Evolutionary conservation across 2,888 invertebrate genomes (phyloP).

Genomic region (Parascotia fuliginaria): DNA sequence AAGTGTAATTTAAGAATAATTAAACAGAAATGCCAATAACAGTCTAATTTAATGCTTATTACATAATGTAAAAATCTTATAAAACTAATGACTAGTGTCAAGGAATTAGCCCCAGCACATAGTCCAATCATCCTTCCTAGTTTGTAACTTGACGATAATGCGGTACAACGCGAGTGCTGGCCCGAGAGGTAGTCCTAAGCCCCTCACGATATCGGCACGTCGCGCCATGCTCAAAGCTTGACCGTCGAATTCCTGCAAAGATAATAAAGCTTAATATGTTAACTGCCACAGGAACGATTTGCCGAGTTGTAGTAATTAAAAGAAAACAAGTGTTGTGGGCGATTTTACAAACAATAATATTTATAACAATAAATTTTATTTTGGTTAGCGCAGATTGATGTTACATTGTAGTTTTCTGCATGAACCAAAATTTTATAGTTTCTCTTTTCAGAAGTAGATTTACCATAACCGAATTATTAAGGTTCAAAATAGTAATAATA

Average conservation of each 20-base stretch:
- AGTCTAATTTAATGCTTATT: neutral
- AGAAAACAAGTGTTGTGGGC: no score
- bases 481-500: no score
- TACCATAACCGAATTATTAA: no score
- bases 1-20: no score
- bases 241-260: slow-evolving; percentile 94
- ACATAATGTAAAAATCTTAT: neutral
- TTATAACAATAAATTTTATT: no score
- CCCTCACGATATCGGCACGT: slow-evolving; percentile 93
- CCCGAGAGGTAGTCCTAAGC: slow-evolving; percentile 93
- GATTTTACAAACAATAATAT: no score
- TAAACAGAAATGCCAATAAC: neutral
- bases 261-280: neutral
- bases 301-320: no score
- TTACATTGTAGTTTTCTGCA: no score
- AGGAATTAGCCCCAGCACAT: slow-evolving; percentile 88
- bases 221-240: slow-evolving; percentile 93
- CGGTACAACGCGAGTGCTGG: slow-evolving; percentile 94
- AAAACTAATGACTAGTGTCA: neutral
- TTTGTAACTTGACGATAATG: slow-evolving; percentile 93
- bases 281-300: no score
- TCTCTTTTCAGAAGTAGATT: no score
- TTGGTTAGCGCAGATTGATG: no score
- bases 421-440: no score
- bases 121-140: slow-evolving; percentile 89